phyloP scores from a whole-genome alignment of 2,113 vertebrate genomes.

The Phocoena phocoena region DNA sequence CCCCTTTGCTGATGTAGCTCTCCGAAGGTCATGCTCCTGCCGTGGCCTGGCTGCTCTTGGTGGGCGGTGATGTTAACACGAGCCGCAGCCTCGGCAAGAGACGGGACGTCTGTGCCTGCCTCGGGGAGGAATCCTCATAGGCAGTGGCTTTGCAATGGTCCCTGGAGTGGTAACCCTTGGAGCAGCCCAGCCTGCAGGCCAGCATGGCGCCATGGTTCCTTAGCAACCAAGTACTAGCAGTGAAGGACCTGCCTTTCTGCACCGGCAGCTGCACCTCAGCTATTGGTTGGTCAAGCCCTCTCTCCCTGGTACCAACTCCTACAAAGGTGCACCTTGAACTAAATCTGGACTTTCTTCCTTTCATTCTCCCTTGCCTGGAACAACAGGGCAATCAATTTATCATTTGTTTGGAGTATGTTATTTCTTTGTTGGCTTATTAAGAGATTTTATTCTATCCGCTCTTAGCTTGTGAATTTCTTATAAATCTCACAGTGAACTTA shows the following conservation, averaged over 20 bases:
- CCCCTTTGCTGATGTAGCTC: neutral
- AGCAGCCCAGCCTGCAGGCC: neutral
- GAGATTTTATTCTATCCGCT: neutral
- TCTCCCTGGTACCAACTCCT: rapidly evolving
- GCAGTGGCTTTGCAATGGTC: neutral
- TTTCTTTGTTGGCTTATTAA: neutral
- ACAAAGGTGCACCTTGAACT: neutral
- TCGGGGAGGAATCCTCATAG: neutral
- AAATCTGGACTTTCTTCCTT: neutral
- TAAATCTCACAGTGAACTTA: neutral
- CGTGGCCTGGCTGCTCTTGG: neutral
- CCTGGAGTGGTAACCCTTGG: neutral
- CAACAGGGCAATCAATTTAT: too few relatives aligned
- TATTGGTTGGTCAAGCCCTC: rapidly evolving
- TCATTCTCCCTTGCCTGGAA: neutral
- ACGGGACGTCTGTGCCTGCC: neutral
- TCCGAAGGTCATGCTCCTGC: neutral
- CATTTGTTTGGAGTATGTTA: neutral
- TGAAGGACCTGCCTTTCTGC: neutral
- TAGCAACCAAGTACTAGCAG: neutral
- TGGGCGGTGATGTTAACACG: rapidly evolving
- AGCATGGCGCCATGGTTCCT: rapidly evolving
- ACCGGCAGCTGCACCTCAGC: rapidly evolving
- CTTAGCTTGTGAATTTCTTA: neutral
- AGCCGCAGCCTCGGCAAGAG: neutral